Evolutionary conservation across 30 jellyfish, hydroid and myxozoan species (phyloP).

Genomic region (Rhopilema esculentum): DNA sequence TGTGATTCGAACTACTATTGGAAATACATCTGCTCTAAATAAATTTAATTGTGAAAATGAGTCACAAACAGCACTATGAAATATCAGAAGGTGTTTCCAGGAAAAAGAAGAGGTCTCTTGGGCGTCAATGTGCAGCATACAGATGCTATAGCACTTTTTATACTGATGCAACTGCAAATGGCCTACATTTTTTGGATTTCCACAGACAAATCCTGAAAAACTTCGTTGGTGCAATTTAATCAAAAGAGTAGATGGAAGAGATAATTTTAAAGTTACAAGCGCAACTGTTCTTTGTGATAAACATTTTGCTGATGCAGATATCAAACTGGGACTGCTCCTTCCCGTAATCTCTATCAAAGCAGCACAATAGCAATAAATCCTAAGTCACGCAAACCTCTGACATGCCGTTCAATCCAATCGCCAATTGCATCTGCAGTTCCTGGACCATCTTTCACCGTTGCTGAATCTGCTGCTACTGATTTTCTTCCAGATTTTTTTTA

Average conservation of each 20-base stretch:
- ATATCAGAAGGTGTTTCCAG: neutral
- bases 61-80: neutral
- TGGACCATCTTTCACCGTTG: constrained; percentile 8
- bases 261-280: no score
- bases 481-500: constrained; percentile 22
- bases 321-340: constrained; percentile 41
- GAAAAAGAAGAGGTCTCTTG: constrained; percentile 33
- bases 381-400: constrained; percentile 32
- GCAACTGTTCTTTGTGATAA: no score
- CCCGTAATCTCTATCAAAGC: constrained; percentile 13
- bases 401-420: neutral
- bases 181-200: constrained; percentile 64
- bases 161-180: constrained; percentile 22
- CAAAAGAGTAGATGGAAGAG: no score
- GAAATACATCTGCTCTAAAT: no score
- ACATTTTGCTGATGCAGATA: no score
- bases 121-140: no score
- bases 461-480: constrained; percentile 16
- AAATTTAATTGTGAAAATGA: no score
- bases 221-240: no score
- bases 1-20: no score
- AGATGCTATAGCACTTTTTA: constrained; percentile 37
- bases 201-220: constrained; percentile 57
- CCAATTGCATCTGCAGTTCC: constrained; percentile 10
- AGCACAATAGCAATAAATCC: neutral